Base-by-base conservation (phyloP, 2,113 vertebrate species). In the Puma concolor region DNA sequence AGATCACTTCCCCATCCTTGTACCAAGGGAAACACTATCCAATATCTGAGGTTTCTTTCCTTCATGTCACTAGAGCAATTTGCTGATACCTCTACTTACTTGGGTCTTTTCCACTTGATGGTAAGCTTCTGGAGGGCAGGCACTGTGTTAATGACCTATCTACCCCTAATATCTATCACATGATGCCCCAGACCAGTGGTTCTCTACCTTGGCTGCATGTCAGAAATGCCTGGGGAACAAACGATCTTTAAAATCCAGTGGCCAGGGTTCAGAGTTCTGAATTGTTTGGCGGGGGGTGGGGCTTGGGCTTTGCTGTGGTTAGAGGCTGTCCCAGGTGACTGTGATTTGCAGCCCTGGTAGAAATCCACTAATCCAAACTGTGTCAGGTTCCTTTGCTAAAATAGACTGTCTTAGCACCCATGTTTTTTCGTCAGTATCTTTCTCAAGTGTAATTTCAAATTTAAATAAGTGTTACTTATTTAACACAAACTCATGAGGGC, bases 231-330 rank as follows among this genome's bases (percentile, higher is more conserved):
- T 82, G 7, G 13, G 44, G 25, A 96, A 12, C 27, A 33, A 60
- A 76, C 71, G 23, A 71, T 69, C 38, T 97, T 96, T 96, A 52
- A 76, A 77, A 95, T 79, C 63, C 38, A 76, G 5, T n/a, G 5
- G 25, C 63, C n/a, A 60, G 33, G 33, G 38, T 93, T 91, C 31
- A 92, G 57, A 88, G 41, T 85, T 82, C 50, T 57, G 79, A 60
- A 77, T 90, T 85, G 66, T 94, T 96, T 81, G 69, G 50, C 52
- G 10, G 48, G 6, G 60, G 48, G 0, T 52, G 4, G 15, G 36
- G 9, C 29, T 95, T 93, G 44, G 33, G 57, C 81, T 87, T 94
- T 95, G 83, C 33, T 92, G 6, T 87, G 7, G 4, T 69, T 76
- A 92, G 48, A 60, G 67, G 25, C 85, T 91, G 2, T 60, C 60